Evolutionary conservation across 2,797 vertebrate species (phyloP), one percentile per base, ranked within the genome.

Genomic region (Lemur catta): DNA sequence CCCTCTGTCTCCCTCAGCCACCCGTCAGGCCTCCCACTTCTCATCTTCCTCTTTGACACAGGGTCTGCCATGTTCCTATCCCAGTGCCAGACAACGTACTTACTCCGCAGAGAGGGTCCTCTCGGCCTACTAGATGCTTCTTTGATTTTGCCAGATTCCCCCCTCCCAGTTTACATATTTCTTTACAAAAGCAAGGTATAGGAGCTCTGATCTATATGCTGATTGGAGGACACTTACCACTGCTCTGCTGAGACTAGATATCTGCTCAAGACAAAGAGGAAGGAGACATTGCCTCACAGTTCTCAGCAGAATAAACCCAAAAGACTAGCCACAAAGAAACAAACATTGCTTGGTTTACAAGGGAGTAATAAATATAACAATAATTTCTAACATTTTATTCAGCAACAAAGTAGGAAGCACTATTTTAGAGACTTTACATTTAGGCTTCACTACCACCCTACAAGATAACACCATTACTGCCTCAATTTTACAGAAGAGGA

Each of bases 111-210:
- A 94, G 38, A 85, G 3, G 8, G 67, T 92, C 96, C 96, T 80
- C 91, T 97, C 57, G 65, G 84, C 89, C 97, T 97, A 98, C 97
- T 97, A 98, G 97, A 98, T 98, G 98, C 41, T 75, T 78, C 75
- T 94, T 89, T 94, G 79, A 11, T 86, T 97, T 89, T n/a, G 81
- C 61, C 69, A 15, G 86, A 98, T 94, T 92, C 30, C n/a, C 17
- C 61, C 93, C 43, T 7, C 43, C 97, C 95, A 97, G 97, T 97
- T 98, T 97, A 98, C 93, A 6, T 59, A 85, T 97, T 61, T 71
- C 96, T 95, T 91, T 43, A 91, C 12, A 48, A 91, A 81, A 96
- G 57, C 91, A 97, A 98, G 97, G 69, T 43, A 33, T 26, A 85
- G 17, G 41, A 59, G 46, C 67, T 82, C 78, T 14, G 26, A 65